Evolutionary conservation across 2,113 vertebrate species (phyloP).

Genomic region (Cairina moschata): DNA sequence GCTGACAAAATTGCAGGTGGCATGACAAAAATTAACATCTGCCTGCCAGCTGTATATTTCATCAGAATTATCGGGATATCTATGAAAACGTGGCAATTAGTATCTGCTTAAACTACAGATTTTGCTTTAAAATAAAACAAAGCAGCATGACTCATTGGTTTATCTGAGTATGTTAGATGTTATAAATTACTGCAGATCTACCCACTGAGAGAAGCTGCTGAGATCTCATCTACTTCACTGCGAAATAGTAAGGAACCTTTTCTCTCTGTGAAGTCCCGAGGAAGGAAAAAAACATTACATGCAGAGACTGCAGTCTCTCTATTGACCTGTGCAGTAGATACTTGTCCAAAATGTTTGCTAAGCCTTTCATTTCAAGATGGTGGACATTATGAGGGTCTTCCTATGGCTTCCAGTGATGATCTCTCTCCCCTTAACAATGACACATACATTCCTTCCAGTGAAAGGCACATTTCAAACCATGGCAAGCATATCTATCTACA

Average conservation of each 20-base stretch:
- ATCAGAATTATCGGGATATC: neutral
- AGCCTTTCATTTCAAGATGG: neutral
- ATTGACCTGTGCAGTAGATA: neutral
- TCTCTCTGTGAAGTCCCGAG: neutral
- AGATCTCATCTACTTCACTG: neutral
- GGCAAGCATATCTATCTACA: neutral
- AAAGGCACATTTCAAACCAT: neutral
- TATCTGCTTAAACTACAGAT: neutral
- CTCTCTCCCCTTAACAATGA: neutral
- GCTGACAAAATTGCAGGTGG: neutral
- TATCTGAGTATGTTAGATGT: neutral
- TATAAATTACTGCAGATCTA: slow-evolving; percentile 19
- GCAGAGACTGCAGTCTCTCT: neutral
- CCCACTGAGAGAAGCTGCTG: neutral
- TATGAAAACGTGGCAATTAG: neutral
- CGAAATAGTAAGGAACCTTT: slow-evolving; percentile 11
- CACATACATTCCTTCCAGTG: neutral
- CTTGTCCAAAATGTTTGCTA: neutral
- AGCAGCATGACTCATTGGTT: neutral
- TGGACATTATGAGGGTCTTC: neutral
- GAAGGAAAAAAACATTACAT: neutral
- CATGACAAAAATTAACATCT: neutral
- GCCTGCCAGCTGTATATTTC: neutral
- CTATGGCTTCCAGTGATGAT: neutral
- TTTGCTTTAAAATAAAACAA: neutral